Conservation (phyloP, 2,113 vertebrate genomes). For the Trogon melanurus region DNA sequence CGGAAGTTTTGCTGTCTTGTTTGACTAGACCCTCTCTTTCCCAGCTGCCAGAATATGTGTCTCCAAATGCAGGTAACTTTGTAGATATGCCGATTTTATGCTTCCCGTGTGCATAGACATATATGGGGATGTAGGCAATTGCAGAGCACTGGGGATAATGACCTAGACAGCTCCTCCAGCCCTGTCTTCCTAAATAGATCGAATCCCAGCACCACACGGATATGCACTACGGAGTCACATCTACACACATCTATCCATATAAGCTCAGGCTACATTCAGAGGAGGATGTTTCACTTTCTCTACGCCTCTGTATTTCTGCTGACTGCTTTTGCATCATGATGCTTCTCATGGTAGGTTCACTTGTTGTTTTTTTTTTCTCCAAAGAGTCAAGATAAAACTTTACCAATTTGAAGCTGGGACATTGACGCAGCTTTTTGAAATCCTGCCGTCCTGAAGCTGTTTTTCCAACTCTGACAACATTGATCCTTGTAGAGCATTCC, state of each 20-base stretch:
- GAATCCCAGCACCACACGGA: fast-evolving
- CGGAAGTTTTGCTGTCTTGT: conserved; percentile 60
- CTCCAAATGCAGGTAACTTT: conserved; percentile 44
- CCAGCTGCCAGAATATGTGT: conserved; percentile 36
- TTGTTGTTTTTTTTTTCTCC: not conserved
- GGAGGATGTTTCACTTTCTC: not conserved
- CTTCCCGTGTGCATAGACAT: not conserved
- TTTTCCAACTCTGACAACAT: not conserved
- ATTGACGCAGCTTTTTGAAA: not conserved
- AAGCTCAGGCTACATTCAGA: not conserved
- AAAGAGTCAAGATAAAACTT: not conserved
- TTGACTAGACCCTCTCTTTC: conserved; percentile 48
- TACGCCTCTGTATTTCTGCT: not conserved
- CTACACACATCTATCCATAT: not conserved
- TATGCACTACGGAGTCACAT: not conserved
- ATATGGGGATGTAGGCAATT: not conserved
- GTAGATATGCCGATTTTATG: conserved; percentile 18
- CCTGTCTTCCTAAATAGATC: not conserved
- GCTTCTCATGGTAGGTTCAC: not conserved
- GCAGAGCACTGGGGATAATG: not conserved
- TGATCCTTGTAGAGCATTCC: not conserved
- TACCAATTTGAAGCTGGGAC: not conserved
- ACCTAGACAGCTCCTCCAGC: not conserved
- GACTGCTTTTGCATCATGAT: not conserved
- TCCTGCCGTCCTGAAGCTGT: not conserved